Evolutionary conservation across 2,797 vertebrate genomes (phyloP), one percentile per base, ranked within the genome.

Genomic region (Poeciliopsis paucimaculata): DNA sequence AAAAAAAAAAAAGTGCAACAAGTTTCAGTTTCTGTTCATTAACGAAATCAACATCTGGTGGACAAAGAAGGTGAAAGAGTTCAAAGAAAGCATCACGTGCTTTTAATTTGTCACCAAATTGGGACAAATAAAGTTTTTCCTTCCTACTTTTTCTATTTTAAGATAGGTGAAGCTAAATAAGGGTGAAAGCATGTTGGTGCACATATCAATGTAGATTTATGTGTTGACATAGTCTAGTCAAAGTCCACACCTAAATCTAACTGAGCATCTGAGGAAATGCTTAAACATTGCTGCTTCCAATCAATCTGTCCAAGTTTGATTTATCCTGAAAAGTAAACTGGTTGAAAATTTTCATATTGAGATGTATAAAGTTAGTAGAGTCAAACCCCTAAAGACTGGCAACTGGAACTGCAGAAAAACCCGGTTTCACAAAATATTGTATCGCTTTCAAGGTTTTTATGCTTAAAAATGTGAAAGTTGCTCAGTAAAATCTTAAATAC

Each of bases 21-120:
- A 45, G 57, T 87, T 83, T 88, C 73, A 75, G 20, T 83, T 87
- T 85, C 77, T 72, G 46, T 77, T 86, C 36, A 26, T 43, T 20
- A 15, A 43, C 43, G 18, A 45, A 72, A 72, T 45, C 2, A 1
- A 46, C 68, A 72, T 46, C n/a, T 72, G 26, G 43, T 4, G 12
- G n/a, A 16, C 13, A 13, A 31, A 31, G n/a, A 57, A n/a, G 15
- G 31, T 36, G 31, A 36, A 36, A 3, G 15, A 53, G 51, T 53
- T 53, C 10, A 26, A 53, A 26, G 51, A 53, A 53, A 53, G 23
- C 0, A 0, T 26, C 26, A 11, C 4, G 23, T 53, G 51, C 51
- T 26, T 53, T 53, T 26, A 4, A 53, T 53, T 23, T 10, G 23
- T 51, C 49, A 51, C 49, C 20, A 51, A 34, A 20, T 51, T 51